Conservation (phyloP, 2,888 invertebrate genomes). For the Zelleria hepariella region DNA sequence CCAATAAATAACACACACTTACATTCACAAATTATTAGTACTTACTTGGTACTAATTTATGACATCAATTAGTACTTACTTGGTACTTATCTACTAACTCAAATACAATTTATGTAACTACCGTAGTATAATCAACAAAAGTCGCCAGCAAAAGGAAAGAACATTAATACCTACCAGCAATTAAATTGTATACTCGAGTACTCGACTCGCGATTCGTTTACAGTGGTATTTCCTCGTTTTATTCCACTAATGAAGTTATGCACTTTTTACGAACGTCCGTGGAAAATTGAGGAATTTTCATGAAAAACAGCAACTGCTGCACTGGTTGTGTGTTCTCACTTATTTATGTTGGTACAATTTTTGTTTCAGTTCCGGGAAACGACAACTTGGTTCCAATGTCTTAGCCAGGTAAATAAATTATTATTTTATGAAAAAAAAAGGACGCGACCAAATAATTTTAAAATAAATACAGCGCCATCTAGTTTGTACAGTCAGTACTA, state of each 20-base stretch:
- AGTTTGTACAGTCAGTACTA: background rate
- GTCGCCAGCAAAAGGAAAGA: background rate
- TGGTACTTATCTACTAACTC: too few species aligned
- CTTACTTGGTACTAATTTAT: too few species aligned
- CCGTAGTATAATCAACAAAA: too few species aligned
- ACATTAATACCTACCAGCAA: too few species aligned
- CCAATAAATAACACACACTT: too few species aligned
- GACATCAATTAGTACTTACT: too few species aligned
- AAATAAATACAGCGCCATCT: background rate
- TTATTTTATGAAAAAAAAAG: background rate
- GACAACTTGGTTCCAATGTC: constrained; percentile 88
- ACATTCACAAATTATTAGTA: too few species aligned
- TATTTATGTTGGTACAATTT: constrained; percentile 7
- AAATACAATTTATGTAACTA: too few species aligned
- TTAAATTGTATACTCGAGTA: too few species aligned
- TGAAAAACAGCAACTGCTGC: background rate
- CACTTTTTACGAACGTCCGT: background rate
- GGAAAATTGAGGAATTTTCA: background rate
- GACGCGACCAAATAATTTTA: background rate
- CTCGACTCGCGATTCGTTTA: background rate
- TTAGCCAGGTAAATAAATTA: constrained; percentile 79
- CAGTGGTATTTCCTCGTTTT: background rate
- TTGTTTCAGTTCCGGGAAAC: constrained; percentile 81
- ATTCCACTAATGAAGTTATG: background rate
- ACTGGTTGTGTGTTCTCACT: too few species aligned